Evolutionary conservation across 2,113 vertebrate genomes (phyloP), one percentile per base, ranked within the genome.

Genomic region (Indri indri): DNA sequence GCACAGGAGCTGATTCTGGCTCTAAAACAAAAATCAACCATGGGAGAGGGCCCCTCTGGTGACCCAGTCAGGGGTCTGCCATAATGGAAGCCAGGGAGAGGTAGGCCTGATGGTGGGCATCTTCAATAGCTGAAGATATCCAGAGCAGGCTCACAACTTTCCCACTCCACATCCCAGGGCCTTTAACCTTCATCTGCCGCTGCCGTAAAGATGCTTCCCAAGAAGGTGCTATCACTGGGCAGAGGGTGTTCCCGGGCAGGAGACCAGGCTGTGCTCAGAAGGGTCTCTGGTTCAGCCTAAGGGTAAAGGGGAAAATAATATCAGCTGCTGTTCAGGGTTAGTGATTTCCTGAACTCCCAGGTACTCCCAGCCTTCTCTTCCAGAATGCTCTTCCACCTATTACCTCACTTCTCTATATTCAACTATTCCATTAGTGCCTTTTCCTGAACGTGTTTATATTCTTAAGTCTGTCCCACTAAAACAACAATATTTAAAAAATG

Each of bases 151-250:
- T 88, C 1, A 57, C 16, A 34, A n/a, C 54, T 45, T 80, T 42
- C 89, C 54, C 45, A 66, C 50, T 70, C 93, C 73, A 89, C 42
- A 81, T 68, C 84, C n/a, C 54, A 45, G 18, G 27, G n/a, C 0
- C 0, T 82, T 97, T 92, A 97, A 99, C 99, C 98, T 98, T 96
- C 95, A 74, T 86, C 92, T 0, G 94, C 73, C 14, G 59, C 9
- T 0, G 97, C 97, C 86, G 97, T 98, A 34, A 97, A 70, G 93
- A 96, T 50, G 0, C 96, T 98, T 93, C 95, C 98, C 88, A 97
- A 95, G 0, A 98, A 97, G 94, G 96, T 91, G 70, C 2, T n/a
- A 8, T 94, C 2, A 0, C 6, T 0, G 0, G 1, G 37, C 0
- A 1, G 79, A 0, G 92, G 95, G 4, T 96, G 97, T 52, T 23